A percentile compares a stretch with the other conserved stretches of the same genome.
Evolutionary conservation across 1,140 invertebrate species (phyloP).

Genomic region (Lucilia sericata): DNA sequence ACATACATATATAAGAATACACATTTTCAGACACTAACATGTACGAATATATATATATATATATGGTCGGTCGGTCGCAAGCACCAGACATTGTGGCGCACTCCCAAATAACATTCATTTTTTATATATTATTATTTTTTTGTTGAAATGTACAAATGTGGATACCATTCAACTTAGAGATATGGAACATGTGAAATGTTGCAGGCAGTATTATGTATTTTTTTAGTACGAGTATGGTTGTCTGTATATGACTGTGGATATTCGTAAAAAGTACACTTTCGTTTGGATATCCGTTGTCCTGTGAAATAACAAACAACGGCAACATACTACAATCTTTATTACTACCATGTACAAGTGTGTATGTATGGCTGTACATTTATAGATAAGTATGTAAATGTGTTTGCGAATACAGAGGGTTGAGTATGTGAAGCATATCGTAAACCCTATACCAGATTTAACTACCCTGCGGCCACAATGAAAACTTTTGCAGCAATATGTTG

Average conservation of each 20-base stretch:
- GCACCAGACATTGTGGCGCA: conserved; percentile 34
- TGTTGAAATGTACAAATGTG: conserved; percentile 32
- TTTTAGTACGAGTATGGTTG: not conserved
- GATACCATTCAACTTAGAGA: conserved; percentile 40
- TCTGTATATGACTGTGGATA: not conserved
- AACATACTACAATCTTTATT: conserved; percentile 21
- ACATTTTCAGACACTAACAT: not conserved
- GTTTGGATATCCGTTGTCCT: conserved; percentile 39
- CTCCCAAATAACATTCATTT: conserved; percentile 38
- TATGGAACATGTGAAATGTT: conserved; percentile 43
- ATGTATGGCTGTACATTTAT: not conserved
- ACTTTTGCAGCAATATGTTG: conserved; percentile 42
- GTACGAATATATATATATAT: conserved; percentile 3
- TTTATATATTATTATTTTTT: conserved; percentile 12
- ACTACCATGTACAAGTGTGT: conserved; percentile 14
- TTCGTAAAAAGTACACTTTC: not conserved
- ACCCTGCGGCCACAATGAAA: conserved; percentile 43
- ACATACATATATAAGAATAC: too few species aligned
- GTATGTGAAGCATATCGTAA: conserved; percentile 30
- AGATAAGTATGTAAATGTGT: not conserved
- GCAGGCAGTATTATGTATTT: not conserved
- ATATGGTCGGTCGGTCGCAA: not conserved
- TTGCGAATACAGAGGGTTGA: not conserved
- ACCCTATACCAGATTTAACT: conserved; percentile 38
- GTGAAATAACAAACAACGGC: conserved; percentile 31